These are phyloP conservation scores for Panzeria rudis DNA, from an alignment of 2,888 invertebrate species.

Conservation along the genomic window DNA sequence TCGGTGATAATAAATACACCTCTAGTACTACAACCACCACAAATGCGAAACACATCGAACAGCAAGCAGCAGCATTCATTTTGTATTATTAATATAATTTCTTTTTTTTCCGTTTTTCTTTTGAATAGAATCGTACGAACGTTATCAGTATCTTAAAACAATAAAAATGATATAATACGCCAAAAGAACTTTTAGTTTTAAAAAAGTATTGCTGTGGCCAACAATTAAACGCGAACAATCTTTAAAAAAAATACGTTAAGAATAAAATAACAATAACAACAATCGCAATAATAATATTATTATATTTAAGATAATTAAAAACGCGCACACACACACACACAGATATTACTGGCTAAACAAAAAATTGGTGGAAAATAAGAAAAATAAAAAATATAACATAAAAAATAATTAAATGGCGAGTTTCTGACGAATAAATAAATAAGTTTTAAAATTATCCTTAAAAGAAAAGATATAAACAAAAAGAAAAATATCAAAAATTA, in stretches of 20 bases:
- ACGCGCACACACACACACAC: slow-evolving; percentile 35
- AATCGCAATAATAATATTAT: slow-evolving; percentile 1
- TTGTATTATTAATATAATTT: slow-evolving; percentile 19
- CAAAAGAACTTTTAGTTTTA: slow-evolving; percentile 69
- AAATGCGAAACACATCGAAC: slow-evolving; percentile 19
- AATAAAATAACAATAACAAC: slow-evolving; percentile 71
- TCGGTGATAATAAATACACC: slow-evolving; percentile 49
- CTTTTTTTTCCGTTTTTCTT: slow-evolving; percentile 27
- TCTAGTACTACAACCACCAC: slow-evolving; percentile 12
- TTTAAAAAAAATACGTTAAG: slow-evolving; percentile 24
- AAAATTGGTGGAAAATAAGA: slow-evolving; percentile 25
- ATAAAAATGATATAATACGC: slow-evolving; percentile 71
- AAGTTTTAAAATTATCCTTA: slow-evolving; percentile 15
- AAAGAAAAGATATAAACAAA: too few species aligned
- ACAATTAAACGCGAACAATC: slow-evolving; percentile 75
- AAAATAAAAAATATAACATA: background rate
- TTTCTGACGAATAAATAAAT: slow-evolving; percentile 5
- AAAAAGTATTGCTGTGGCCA: slow-evolving; percentile 78
- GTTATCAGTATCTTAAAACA: slow-evolving; percentile 75
- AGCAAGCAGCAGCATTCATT: slow-evolving; percentile 19
- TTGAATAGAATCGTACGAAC: slow-evolving; percentile 58
- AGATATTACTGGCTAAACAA: slow-evolving; percentile 33
- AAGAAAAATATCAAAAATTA: background rate
- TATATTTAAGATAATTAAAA: slow-evolving; percentile 45
- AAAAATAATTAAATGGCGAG: slow-evolving; percentile 24